Base-by-base conservation (phyloP, 2,888 invertebrate genomes). In the Galerucella pusilla region DNA sequence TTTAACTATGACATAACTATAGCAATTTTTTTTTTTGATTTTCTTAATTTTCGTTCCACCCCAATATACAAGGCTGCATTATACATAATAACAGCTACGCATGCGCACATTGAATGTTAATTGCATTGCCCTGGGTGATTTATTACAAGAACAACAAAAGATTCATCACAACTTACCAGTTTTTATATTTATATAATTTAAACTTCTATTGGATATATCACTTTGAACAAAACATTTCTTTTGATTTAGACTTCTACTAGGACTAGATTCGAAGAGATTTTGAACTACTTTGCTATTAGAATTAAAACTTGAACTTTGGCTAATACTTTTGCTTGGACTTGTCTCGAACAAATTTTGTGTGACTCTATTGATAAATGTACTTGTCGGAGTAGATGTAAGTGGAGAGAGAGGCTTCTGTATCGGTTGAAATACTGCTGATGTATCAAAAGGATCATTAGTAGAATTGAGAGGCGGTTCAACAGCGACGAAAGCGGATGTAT, bases 361-460 rank as follows among this genome's bases (percentile, higher is more conserved):
- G 12, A 65, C 42, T 52, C 42, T 65, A 14, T 73, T 60, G 10
- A 64, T 66, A n/a, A 61, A 54, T 45, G 72, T 16, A 16, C 46
- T 71, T 25, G 66, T 69, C 1, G 72, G 49, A 7, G 76, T 42
- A 46, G 71, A 57, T 67, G 69, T 65, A 67, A 67, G 68, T 6
- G 73, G 73, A n/a, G 66, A 67, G 11, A 66, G 73, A 1, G 67
- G 59, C 45, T 71, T 73, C 42, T 63, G 63, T 5, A 71, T 9
- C 61, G 70, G 16, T 76, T 76, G 57, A 75, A 79, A 71, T 77
- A 84, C 61, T 45, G 80, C 78, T 1, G 91, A 91, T 0, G 93
- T 94, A 81, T 94, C 93, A 80, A 94, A 93, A 0, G 93, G 93
- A 88, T 94, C 93, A 10, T 87, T 86, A n/a, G 80, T 83, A 70